Base-by-base conservation (phyloP, 2,113 vertebrate genomes). In the Salvator merianae region DNA sequence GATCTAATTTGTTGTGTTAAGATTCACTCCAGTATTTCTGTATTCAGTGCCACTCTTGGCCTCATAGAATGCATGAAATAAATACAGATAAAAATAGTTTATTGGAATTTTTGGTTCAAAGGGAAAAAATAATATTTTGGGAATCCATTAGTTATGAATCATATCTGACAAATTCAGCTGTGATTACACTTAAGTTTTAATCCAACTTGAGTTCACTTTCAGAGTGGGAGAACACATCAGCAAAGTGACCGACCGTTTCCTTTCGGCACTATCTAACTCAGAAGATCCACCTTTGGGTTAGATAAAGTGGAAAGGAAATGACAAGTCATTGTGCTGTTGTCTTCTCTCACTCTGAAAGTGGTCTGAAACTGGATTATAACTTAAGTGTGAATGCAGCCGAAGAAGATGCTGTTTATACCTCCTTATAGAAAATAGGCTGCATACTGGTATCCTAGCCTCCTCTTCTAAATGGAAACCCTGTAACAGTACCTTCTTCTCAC, bases 121-220 rank as follows among this genome's bases (percentile, higher is more conserved):
- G 9, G 28, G 2, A 50, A 88, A 77, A 89, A 87, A 0, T 0
- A 12, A 70, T 5, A 65, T 90, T 40, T 55, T 40, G 88, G 36
- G 36, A 88, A 83, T 82, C 84, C 38, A 34, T 88, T 90, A 84
- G 82, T 12, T 79, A 34, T 36, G 74, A 83, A 87, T 92, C 7
- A 2, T 80, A 26, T 85, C 92, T 87, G 7, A 36, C 82, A n/a
- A n/a, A n/a, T n/a, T n/a, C n/a, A n/a, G n/a, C n/a, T n/a, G n/a
- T n/a, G n/a, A n/a, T n/a, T n/a, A n/a, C n/a, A n/a, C n/a, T n/a
- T n/a, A n/a, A n/a, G n/a, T n/a, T n/a, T n/a, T n/a, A n/a, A n/a
- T n/a, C n/a, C n/a, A n/a, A n/a, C n/a, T n/a, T n/a, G n/a, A n/a
- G n/a, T n/a, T n/a, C n/a, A n/a, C n/a, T n/a, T n/a, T n/a, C n/a